phyloP scores from a whole-genome alignment of 2,113 vertebrate species.

The Pelvicachromis taeniatus region DNA sequence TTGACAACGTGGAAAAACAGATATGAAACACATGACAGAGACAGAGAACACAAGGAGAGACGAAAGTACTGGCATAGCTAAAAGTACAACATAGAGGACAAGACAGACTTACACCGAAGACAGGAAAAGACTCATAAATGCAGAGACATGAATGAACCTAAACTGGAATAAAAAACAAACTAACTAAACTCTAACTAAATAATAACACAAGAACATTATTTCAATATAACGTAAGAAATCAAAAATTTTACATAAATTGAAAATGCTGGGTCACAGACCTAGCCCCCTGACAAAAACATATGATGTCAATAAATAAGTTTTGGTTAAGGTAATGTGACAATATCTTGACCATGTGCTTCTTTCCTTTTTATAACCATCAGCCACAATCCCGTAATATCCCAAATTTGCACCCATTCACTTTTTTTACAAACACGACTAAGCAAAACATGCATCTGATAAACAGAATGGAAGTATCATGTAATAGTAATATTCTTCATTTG shows the following conservation, averaged over 20 bases:
- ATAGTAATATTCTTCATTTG: neutral
- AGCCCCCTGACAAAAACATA: no score
- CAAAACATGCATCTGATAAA: neutral
- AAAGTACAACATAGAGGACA: neutral
- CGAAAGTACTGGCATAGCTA: neutral
- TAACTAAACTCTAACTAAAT: neutral
- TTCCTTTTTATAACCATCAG: neutral
- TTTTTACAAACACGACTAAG: neutral
- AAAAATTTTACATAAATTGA: no score
- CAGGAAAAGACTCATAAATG: neutral
- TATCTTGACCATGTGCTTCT: neutral
- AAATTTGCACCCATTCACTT: neutral
- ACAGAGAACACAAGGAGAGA: neutral
- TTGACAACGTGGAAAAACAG: neutral
- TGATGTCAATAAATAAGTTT: no score
- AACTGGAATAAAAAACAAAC: neutral
- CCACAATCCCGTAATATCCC: neutral
- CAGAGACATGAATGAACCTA: neutral
- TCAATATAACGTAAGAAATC: neutral
- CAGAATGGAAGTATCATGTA: neutral
- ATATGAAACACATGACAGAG: neutral
- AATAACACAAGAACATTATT: neutral
- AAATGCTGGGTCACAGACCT: no score
- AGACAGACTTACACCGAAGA: neutral
- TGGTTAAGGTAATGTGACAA: neutral